phyloP scores from a whole-genome alignment of 2,113 vertebrate species.

The Spea bombifrons region DNA sequence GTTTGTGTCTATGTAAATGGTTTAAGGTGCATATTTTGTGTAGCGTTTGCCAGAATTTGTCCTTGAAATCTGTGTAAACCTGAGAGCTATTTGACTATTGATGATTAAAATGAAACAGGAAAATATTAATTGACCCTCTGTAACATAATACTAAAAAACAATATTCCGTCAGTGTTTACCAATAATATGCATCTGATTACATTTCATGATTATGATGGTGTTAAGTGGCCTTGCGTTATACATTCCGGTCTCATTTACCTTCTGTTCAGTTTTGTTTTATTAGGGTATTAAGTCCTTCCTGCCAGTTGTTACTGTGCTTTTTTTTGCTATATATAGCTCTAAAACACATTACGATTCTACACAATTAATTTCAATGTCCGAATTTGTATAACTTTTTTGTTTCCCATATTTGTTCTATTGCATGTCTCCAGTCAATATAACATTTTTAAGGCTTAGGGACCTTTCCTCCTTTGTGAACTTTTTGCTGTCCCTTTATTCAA shows the following conservation, averaged over 20 bases:
- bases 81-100: slow-evolving; percentile 26
- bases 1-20: neutral
- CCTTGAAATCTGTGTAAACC: slow-evolving; percentile 21
- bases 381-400: neutral
- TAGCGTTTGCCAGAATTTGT: neutral
- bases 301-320: neutral
- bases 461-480: neutral
- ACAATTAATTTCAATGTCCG: neutral
- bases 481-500: slow-evolving; percentile 12
- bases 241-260: slow-evolving; percentile 1
- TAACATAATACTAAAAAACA: slow-evolving; percentile 17
- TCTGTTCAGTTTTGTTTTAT: neutral
- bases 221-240: slow-evolving; percentile 17
- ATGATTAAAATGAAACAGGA: slow-evolving; percentile 32
- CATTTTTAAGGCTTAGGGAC: neutral
- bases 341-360: neutral
- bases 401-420: neutral
- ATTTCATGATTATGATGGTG: slow-evolving; percentile 29
- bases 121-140: slow-evolving; percentile 36
- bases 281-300: neutral
- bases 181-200: slow-evolving; percentile 22
- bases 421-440: too few species aligned
- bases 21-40: neutral
- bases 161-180: slow-evolving; percentile 16
- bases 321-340: neutral